phyloP scores from a whole-genome alignment of 2,113 vertebrate species.

The Brachypteracias leptosomus region DNA sequence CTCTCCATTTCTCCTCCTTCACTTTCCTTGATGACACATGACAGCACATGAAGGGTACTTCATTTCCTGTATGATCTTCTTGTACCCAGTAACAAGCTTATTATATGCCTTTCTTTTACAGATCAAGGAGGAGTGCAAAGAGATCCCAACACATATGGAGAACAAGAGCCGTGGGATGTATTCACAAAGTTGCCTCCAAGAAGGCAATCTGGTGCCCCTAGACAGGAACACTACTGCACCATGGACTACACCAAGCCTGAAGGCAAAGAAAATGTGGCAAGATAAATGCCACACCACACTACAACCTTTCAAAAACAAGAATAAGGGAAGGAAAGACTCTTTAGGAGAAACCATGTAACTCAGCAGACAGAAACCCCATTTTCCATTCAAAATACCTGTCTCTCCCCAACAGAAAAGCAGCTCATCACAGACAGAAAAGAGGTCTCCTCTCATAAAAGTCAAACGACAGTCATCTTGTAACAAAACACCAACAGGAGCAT shows the following conservation, averaged over 20 bases:
- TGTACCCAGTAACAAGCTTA: not conserved
- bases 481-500: not conserved
- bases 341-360: not conserved
- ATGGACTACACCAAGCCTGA: not conserved
- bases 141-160: not conserved
- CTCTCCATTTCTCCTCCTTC: not conserved
- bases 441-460: not conserved
- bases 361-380: not conserved
- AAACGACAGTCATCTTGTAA: not conserved
- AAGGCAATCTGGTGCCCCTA: not conserved
- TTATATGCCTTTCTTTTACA: not conserved
- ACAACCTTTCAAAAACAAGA: not conserved
- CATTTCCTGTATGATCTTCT: not conserved
- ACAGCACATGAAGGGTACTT: not conserved
- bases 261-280: not conserved
- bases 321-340: not conserved
- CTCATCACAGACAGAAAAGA: not conserved
- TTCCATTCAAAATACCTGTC: not conserved
- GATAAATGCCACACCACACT: not conserved
- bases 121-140: not conserved
- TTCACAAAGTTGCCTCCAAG: not conserved
- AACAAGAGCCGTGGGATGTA: not conserved
- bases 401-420: not conserved
- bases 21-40: not conserved
- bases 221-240: not conserved